Percentiles rank a stretch among this genome's conserved stretches.
phyloP scores from a whole-genome alignment of 2,113 vertebrate species.

The Centropus bengalensis region DNA sequence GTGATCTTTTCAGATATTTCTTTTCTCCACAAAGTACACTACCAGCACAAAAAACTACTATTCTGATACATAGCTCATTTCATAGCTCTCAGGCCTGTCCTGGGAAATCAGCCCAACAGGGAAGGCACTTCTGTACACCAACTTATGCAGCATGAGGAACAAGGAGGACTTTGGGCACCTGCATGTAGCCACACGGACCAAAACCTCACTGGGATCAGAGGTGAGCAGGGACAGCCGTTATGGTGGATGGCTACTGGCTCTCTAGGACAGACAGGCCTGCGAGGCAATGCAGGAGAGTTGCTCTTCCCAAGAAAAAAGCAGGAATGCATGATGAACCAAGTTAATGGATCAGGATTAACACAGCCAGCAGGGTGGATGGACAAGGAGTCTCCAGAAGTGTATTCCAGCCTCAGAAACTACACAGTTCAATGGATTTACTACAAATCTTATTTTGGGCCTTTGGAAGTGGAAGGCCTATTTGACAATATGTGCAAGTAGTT shows the following conservation, averaged over 20 bases:
- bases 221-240: neutral
- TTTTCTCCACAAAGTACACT: neutral
- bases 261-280: neutral
- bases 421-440: neutral
- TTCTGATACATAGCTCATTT: neutral
- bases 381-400: neutral
- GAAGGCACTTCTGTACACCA: neutral
- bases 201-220: neutral
- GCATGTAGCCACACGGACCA: neutral
- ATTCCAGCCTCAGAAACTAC: neutral
- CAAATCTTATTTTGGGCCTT: neutral
- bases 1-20: neutral
- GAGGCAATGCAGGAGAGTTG: neutral
- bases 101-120: neutral
- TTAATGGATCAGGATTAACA: neutral
- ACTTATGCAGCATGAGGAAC: rapidly evolving
- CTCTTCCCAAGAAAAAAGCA: neutral
- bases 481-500: neutral
- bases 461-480: neutral
- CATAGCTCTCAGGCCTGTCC: neutral
- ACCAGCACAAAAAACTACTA: neutral
- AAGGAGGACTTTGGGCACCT: rapidly evolving
- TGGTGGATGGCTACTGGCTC: neutral
- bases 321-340: neutral
- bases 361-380: neutral